phyloP scores from a whole-genome alignment of 2,797 vertebrate species.

The Phyllotis vaccarum region DNA sequence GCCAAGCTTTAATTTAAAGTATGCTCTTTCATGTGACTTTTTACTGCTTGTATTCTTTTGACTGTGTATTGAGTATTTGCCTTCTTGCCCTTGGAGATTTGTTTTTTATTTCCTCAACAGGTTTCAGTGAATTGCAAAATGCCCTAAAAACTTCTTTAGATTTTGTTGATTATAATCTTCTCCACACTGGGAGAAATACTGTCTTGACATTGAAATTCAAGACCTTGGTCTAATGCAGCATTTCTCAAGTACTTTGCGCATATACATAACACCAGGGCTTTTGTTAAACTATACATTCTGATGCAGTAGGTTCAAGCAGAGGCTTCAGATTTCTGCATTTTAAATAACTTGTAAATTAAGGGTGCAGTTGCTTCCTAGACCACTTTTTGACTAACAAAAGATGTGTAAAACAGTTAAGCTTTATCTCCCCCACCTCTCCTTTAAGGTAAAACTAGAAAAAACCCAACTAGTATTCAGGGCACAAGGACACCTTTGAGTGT shows the following conservation, averaged over 20 bases:
- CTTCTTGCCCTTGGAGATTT: constrained; percentile 46
- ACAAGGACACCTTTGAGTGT: background rate
- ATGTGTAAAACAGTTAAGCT: constrained; percentile 54
- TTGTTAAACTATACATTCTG: constrained; percentile 65
- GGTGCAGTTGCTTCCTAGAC: constrained; percentile 6
- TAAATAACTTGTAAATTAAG: constrained; percentile 53
- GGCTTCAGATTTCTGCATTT: constrained; percentile 37
- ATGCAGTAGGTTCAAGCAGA: constrained; percentile 36
- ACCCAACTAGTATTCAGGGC: background rate
- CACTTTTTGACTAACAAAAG: constrained; percentile 60
- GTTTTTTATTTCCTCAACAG: constrained; percentile 66
- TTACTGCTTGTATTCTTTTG: constrained; percentile 38
- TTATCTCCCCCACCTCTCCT: background rate
- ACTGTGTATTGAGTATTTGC: constrained; percentile 20
- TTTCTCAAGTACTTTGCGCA: constrained; percentile 62
- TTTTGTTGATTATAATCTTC: constrained; percentile 41
- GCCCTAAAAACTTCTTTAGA: constrained; percentile 20
- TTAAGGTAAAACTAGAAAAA: constrained; percentile 43
- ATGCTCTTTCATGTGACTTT: constrained; percentile 16
- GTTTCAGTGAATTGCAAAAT: constrained; percentile 71
- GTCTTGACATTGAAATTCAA: constrained; percentile 51
- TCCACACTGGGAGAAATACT: constrained; percentile 66
- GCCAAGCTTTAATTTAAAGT: constrained; percentile 27
- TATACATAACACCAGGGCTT: constrained; percentile 41
- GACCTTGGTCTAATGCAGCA: constrained; percentile 34